Evolutionary conservation across 2,113 vertebrate species (phyloP).

Genomic region (Halichoerus grypus): DNA sequence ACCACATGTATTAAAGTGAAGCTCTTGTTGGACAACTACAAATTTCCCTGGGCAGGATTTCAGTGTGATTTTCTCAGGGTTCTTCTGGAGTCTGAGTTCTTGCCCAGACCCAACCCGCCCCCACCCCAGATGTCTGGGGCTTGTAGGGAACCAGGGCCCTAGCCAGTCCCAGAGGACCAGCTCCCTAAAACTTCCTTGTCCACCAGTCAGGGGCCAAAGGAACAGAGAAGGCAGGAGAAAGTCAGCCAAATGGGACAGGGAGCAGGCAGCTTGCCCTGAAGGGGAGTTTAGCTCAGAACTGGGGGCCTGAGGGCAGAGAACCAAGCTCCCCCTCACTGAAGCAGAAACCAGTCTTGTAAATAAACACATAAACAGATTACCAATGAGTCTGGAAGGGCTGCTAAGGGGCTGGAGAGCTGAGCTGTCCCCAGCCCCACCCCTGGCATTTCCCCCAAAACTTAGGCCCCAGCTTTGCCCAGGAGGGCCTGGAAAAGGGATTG

Average conservation of each 20-base stretch:
- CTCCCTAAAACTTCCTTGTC: background rate
- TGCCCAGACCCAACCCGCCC: slow-evolving; percentile 23
- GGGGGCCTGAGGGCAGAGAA: background rate
- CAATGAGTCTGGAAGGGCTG: slow-evolving; percentile 54
- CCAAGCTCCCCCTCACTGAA: slow-evolving; percentile 57
- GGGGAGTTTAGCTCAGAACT: slow-evolving; percentile 51
- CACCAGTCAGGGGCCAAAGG: slow-evolving; percentile 38
- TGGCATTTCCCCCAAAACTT: slow-evolving; percentile 35
- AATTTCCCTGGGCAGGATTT: slow-evolving; percentile 71
- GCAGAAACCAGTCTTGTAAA: slow-evolving; percentile 72
- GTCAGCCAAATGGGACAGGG: slow-evolving; percentile 56
- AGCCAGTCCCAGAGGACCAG: slow-evolving; percentile 37
- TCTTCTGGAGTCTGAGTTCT: slow-evolving; percentile 66
- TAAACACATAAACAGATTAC: slow-evolving; percentile 73
- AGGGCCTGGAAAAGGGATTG: background rate
- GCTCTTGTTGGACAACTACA: slow-evolving; percentile 69
- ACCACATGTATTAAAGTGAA: slow-evolving; percentile 73
- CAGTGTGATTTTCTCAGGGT: slow-evolving; percentile 75
- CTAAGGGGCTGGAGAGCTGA: slow-evolving; percentile 50
- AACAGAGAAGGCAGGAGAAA: slow-evolving; percentile 51
- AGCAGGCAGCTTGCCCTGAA: background rate
- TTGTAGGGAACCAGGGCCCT: slow-evolving; percentile 49
- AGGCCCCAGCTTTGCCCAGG: slow-evolving; percentile 20
- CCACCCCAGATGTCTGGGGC: slow-evolving; percentile 69
- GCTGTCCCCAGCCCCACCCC: background rate